Evolutionary conservation across 2,113 vertebrate genomes (phyloP).

Genomic region (Vireo altiloquus): DNA sequence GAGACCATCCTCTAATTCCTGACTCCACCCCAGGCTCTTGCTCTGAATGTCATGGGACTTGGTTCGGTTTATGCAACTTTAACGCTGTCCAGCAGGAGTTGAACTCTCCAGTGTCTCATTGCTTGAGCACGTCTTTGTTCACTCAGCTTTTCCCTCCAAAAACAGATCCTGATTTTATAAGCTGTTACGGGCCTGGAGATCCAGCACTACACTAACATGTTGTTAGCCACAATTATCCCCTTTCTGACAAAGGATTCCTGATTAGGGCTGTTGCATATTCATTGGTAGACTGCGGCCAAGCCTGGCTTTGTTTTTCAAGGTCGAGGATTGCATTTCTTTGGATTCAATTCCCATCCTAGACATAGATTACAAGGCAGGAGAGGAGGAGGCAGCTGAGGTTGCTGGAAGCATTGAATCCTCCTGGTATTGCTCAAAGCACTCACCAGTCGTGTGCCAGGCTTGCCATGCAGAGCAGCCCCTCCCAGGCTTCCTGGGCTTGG

Average conservation of each 20-base stretch:
- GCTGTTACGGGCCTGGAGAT: conserved; percentile 28
- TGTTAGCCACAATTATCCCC: conserved; percentile 44
- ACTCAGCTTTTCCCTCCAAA: neutral
- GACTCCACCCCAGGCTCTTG: neutral
- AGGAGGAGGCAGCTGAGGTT: conserved; percentile 37
- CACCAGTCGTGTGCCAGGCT: neutral
- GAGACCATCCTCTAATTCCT: neutral
- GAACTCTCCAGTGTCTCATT: conserved; percentile 12
- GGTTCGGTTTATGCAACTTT: accelerated
- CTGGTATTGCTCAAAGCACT: neutral
- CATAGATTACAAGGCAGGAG: conserved; percentile 22
- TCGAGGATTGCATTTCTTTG: conserved; percentile 52
- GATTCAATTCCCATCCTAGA: conserved; percentile 57
- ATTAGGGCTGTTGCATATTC: conserved; percentile 59
- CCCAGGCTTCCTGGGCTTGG: neutral
- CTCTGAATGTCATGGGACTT: neutral
- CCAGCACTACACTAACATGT: conserved; percentile 5
- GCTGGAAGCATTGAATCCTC: neutral
- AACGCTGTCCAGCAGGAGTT: neutral
- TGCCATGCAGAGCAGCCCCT: neutral
- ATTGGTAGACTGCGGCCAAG: neutral
- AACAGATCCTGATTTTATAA: conserved; percentile 7
- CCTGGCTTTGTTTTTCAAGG: conserved; percentile 59
- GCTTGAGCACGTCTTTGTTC: conserved; percentile 1
- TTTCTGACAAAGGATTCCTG: conserved; percentile 39